Base-by-base conservation (phyloP, 2,113 vertebrate species). In the Oreotrochilus melanogaster region DNA sequence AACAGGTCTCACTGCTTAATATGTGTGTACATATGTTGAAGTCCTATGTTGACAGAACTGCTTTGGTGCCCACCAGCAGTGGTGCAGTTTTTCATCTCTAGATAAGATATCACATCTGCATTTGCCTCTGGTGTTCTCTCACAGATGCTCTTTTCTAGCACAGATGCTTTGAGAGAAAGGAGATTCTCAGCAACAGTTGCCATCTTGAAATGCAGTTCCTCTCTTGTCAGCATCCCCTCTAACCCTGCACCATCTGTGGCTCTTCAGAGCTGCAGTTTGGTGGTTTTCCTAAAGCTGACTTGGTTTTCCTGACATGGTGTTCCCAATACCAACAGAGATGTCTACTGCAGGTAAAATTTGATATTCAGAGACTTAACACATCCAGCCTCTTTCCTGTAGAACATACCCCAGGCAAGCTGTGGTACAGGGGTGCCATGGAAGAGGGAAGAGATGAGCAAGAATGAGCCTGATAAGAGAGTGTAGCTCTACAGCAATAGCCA, bases 11-110 rank as follows among this genome's bases (percentile, higher is more conserved):
- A 0, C 42, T 69, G 54, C 13, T 76, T 30, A 45, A 23, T 30
- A 5, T 4, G 8, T 17, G 35, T 14, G 33, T 33, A 15, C 31
- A 4, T 30, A 23, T 33, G 58, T 89, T 45, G 78, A 86, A 86
- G n/a, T 31, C 45, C 45, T 39, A 39, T 39, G 72, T 4, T 18
- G 30, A 92, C 57, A 42, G 70, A 92, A 61, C 78, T 97, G 93
- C 89, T 84, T 18, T 5, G 3, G 56, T 61, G 65, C 48, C 78
- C 0, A 0, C 39, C 0, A 0, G 53, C 31, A 47, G 1, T 17
- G 37, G 57, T 27, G 53, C 39, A 19, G 19, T 72, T 85, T 91
- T 79, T 86, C 62, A 70, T 58, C 81, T 85, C 62, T 7, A 60
- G 84, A 37, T 76, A 58, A 94, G 64, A 70, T 31, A 83, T 51